Conservation (phyloP, 2,113 vertebrate species). For the Centrocercus urophasianus region DNA sequence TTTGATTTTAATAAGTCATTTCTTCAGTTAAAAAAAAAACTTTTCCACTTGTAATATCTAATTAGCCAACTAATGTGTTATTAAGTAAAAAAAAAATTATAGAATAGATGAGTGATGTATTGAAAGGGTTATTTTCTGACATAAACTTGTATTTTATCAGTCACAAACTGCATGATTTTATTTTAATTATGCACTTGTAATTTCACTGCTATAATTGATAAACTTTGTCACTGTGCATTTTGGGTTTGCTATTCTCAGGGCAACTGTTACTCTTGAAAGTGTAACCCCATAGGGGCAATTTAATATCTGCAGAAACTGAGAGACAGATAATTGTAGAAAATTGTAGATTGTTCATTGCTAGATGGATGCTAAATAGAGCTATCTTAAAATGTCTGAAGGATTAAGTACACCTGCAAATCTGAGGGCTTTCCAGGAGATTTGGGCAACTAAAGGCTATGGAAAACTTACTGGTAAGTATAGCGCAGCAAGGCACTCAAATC, state of each 20-base stretch:
- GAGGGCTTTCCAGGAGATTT: conserved; percentile 2
- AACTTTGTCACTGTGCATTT: conserved; percentile 33
- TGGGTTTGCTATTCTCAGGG: conserved; percentile 45
- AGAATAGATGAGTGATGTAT: background rate
- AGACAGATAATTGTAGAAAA: conserved; percentile 52
- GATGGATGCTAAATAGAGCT: conserved; percentile 58
- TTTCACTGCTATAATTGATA: conserved; percentile 70
- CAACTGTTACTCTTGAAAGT: conserved; percentile 57
- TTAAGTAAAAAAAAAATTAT: conserved; percentile 15
- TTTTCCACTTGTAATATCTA: background rate
- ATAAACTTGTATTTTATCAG: conserved; percentile 37
- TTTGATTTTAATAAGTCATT: background rate
- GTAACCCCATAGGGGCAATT: conserved; percentile 36
- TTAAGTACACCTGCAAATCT: conserved; percentile 51
- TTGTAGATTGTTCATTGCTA: conserved; percentile 17
- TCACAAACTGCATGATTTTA: conserved; percentile 30
- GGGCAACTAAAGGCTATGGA: background rate
- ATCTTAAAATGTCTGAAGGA: conserved; percentile 59
- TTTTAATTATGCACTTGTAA: conserved; percentile 59
- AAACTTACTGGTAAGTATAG: background rate
- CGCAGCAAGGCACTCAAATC: background rate
- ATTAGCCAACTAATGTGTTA: too few relatives aligned
- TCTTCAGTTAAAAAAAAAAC: background rate
- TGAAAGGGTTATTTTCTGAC: conserved; percentile 2
- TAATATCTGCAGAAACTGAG: conserved; percentile 63